Evolutionary conservation across 2,888 invertebrate species (phyloP), one percentile per base, ranked within the genome.

Genomic region (Acanthococcus lagerstroemiae): DNA sequence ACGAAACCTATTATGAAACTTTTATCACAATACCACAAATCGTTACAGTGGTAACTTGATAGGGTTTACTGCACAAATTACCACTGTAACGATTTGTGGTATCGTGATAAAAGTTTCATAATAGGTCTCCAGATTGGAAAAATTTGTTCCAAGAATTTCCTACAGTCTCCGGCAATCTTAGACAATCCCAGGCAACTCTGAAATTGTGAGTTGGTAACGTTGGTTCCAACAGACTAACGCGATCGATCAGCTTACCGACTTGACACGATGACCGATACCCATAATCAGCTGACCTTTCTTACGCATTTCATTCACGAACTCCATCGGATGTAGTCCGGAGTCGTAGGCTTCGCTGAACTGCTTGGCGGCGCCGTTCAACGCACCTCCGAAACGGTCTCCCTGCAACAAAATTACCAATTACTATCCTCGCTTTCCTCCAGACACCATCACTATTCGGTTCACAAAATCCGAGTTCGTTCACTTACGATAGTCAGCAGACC

Each of bases 381-480:
- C 99, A 6, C 99, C 99, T 37, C 99, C 99, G 79, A 99, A 99
- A 19, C 99, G 83, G 77, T 99, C 97, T 37, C 97, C 97, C 92
- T 92, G 75, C 0, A 70, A 26, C 30, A 24, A 6, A 66, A 15
- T 7, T 37, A 37, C 37, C 37, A 37, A 37, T 9, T 9, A 37
- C 15, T 37, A 37, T 37, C 7, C 7, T 37, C 15, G 7, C 15
- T n/a, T n/a, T n/a, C n/a, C n/a, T n/a, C n/a, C n/a, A n/a, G 17
- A 48, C 19, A 17, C 12, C 7, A 15, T 6, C 48, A 17, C 19
- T n/a, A 48, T 12, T 17, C 48, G 17, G 19, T 1, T 12, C 15
- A 17, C 9, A 25, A 54, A 24, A 22, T 7, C 12, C 24, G 2
- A 22, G 24, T 24, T 54, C 25, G 19, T 15, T 7, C 19, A 83